phyloP scores from a whole-genome alignment of 1,140 invertebrate species.

The Phthorimaea operculella region DNA sequence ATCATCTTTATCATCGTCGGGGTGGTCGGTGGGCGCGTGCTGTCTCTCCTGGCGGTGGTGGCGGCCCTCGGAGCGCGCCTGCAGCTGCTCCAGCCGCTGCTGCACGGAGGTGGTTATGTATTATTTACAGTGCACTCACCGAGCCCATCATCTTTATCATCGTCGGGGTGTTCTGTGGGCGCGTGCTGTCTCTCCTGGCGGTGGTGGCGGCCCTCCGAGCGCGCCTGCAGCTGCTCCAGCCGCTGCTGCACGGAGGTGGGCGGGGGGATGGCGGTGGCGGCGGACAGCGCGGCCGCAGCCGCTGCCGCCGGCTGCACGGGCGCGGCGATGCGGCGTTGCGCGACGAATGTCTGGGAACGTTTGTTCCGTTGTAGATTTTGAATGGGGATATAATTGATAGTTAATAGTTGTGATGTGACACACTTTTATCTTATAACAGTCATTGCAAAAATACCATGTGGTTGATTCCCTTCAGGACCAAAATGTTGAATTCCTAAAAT shows the following conservation, averaged over 20 bases:
- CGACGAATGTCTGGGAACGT: slow-evolving; percentile 41
- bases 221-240: slow-evolving; percentile 54
- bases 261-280: slow-evolving; percentile 58
- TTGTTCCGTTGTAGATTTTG: too few species aligned
- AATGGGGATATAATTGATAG: too few species aligned
- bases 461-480: too few species aligned
- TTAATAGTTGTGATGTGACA: too few species aligned
- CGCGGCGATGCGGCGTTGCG: slow-evolving; percentile 51
- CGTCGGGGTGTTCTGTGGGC: slow-evolving; percentile 38
- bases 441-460: too few species aligned
- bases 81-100: slow-evolving; percentile 55
- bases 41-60: slow-evolving; percentile 42
- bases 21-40: slow-evolving; percentile 33
- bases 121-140: too few species aligned
- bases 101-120: slow-evolving; percentile 59
- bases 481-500: too few species aligned
- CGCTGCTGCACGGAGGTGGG: slow-evolving; percentile 59
- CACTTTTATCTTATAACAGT: too few species aligned
- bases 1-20: slow-evolving; percentile 53
- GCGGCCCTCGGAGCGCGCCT: slow-evolving; percentile 48
- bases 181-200: slow-evolving; percentile 41
- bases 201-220: slow-evolving; percentile 44
- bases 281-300: slow-evolving; percentile 53
- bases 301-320: slow-evolving; percentile 61
- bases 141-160: slow-evolving; percentile 51